phyloP scores from a whole-genome alignment of 1,140 invertebrate species.

The Drosophila mojavensis region DNA sequence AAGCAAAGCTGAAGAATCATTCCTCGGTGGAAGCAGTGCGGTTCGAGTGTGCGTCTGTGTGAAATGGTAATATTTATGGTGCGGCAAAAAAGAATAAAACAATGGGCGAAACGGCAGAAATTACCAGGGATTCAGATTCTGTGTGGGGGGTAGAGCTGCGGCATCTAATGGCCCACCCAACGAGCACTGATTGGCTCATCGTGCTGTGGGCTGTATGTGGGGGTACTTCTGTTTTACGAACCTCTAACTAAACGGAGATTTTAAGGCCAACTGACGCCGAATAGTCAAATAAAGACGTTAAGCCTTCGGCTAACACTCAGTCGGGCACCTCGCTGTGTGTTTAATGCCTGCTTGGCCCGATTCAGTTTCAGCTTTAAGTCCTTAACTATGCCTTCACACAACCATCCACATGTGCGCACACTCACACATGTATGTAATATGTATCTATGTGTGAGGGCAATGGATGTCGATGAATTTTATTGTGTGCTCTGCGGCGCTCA shows the following conservation, averaged over 20 bases:
- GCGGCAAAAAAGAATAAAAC: conserved; percentile 23
- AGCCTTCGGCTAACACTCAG: conserved; percentile 31
- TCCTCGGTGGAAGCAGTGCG: conserved; percentile 32
- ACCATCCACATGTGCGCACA: not conserved
- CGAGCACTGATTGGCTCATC: conserved; percentile 37
- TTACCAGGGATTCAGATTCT: conserved; percentile 12
- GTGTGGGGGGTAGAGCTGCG: conserved; percentile 10
- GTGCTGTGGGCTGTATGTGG: conserved; percentile 27
- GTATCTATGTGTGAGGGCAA: conserved; percentile 1
- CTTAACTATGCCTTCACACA: not conserved
- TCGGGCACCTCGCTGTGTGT: conserved; percentile 11
- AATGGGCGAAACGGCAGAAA: conserved; percentile 10
- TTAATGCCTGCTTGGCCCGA: conserved; percentile 53
- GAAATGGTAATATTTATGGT: conserved; percentile 55
- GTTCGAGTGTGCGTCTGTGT: conserved; percentile 17
- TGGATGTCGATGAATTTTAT: conserved; percentile 2
- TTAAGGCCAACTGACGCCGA: conserved; percentile 30
- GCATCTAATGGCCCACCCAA: conserved; percentile 49
- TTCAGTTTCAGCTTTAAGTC: conserved; percentile 32
- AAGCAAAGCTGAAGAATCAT: conserved; percentile 62
- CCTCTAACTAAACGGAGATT: conserved; percentile 41
- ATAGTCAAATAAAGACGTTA: conserved; percentile 48
- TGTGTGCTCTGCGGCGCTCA: not conserved
- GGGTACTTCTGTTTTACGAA: conserved; percentile 56
- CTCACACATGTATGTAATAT: not conserved